These are phyloP conservation scores for Trichogramma pretiosum DNA, from an alignment of 1,140 invertebrate genomes.

Conservation along the genomic window DNA sequence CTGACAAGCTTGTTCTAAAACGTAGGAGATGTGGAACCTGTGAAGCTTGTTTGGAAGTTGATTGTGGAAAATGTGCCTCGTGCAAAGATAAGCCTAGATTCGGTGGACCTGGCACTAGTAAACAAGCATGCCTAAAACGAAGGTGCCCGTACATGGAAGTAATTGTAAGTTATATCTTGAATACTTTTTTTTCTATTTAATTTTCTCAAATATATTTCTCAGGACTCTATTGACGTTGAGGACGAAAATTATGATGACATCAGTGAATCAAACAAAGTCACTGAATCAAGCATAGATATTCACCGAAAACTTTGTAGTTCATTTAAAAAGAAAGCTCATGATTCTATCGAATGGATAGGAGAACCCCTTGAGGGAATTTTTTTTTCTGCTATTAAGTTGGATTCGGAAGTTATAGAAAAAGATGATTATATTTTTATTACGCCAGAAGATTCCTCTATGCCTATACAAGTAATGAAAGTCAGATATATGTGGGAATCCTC, in stretches of 20 bases:
- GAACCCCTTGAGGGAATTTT: slow-evolving; percentile 37
- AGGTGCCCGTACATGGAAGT: slow-evolving; percentile 73
- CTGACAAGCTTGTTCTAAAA: slow-evolving; percentile 20
- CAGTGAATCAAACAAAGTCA: slow-evolving; percentile 21
- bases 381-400: slow-evolving; percentile 28
- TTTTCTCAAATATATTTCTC: no score
- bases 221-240: slow-evolving; percentile 55
- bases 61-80: slow-evolving; percentile 61
- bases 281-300: slow-evolving; percentile 12
- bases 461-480: slow-evolving; percentile 60
- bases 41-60: slow-evolving; percentile 62
- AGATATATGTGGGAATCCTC: slow-evolving; percentile 52
- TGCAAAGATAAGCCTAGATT: slow-evolving; percentile 69
- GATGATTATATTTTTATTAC: slow-evolving; percentile 65
- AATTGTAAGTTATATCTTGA: slow-evolving; percentile 46
- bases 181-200: slow-evolving; percentile 64
- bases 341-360: slow-evolving; percentile 53
- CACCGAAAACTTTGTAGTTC: slow-evolving; percentile 11
- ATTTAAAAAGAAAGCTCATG: slow-evolving; percentile 35
- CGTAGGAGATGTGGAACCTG: slow-evolving; percentile 62
- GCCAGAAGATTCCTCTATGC: slow-evolving; percentile 55
- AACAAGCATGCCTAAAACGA: slow-evolving; percentile 65
- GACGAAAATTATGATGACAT: slow-evolving; percentile 52
- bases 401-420: slow-evolving; percentile 27
- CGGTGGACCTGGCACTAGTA: slow-evolving; percentile 58